phyloP scores from a whole-genome alignment of 2,888 invertebrate species.

The Odontocolon sp. region DNA sequence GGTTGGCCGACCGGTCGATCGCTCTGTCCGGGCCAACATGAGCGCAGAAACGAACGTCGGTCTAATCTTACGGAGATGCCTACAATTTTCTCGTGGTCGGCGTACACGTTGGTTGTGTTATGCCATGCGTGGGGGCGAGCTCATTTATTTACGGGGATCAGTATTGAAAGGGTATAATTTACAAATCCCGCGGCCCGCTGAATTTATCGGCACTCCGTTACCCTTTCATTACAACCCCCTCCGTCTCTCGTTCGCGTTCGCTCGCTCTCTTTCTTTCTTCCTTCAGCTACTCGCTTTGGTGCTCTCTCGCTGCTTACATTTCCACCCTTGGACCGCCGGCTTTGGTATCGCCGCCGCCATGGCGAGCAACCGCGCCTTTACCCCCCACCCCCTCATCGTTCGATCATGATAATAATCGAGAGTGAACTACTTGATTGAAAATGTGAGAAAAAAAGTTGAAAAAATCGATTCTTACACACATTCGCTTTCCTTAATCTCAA shows the following conservation, averaged over 20 bases:
- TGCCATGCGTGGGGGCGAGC: conserved; percentile 75
- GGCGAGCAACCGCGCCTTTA: conserved; percentile 53
- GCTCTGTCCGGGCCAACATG: conserved; percentile 62
- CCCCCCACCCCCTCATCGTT: conserved; percentile 38
- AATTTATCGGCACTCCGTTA: conserved; percentile 81
- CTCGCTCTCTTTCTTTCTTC: conserved; percentile 51
- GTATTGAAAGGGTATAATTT: conserved; percentile 81
- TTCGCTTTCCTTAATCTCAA: conserved; percentile 10
- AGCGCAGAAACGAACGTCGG: conserved; percentile 44
- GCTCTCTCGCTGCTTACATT: conserved; percentile 64
- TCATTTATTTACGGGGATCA: conserved; percentile 78
- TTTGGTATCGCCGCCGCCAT: conserved; percentile 71
- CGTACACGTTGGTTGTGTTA: conserved; percentile 55
- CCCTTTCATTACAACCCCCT: conserved; percentile 78
- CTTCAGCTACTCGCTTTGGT: conserved; percentile 34
- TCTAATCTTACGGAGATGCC: conserved; percentile 57
- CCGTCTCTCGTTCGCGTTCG: conserved; percentile 22
- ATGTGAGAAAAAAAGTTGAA: conserved; percentile 62
- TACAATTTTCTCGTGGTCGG: conserved; percentile 55
- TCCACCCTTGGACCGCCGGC: conserved; percentile 67
- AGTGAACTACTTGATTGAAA: conserved; percentile 66
- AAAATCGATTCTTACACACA: conserved; percentile 48
- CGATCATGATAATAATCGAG: conserved; percentile 64
- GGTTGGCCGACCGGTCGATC: conserved; percentile 26
- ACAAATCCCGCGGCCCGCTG: conserved; percentile 80